Evolutionary conservation across 2,797 vertebrate genomes (phyloP).

Genomic region (Channa striata): DNA sequence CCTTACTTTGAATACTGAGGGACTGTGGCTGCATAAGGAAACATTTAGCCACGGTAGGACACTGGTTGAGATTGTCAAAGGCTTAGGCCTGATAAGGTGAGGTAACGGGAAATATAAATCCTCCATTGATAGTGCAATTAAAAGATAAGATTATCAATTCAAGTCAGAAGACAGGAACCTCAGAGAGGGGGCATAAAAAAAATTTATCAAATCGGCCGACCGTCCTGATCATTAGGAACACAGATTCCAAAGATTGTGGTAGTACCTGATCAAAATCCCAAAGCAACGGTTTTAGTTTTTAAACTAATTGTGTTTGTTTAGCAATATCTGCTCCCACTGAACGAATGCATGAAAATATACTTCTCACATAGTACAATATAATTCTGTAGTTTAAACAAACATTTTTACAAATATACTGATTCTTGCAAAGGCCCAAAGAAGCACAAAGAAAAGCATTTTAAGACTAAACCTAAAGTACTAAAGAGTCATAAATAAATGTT

Average conservation of each 20-base stretch:
- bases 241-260: constrained; percentile 32
- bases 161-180: constrained; percentile 65
- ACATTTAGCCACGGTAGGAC: constrained; percentile 58
- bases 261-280: constrained; percentile 30
- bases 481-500: constrained; percentile 75
- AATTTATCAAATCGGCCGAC: constrained; percentile 35
- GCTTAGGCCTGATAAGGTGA: constrained; percentile 68
- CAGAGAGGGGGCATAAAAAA: constrained; percentile 9
- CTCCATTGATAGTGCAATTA: constrained; percentile 81
- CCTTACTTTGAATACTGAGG: constrained; percentile 58
- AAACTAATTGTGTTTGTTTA: constrained; percentile 32
- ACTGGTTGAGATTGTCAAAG: constrained; percentile 76
- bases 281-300: constrained; percentile 28
- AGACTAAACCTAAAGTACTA: constrained; percentile 38
- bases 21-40: constrained; percentile 49
- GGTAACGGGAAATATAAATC: constrained; percentile 71
- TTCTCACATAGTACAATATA: constrained; percentile 36
- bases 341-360: constrained; percentile 29
- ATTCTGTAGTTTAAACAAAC: constrained; percentile 55
- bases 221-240: constrained; percentile 37
- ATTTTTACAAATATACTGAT: constrained; percentile 38
- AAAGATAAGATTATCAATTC: constrained; percentile 69
- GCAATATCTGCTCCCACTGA: constrained; percentile 28
- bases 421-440: constrained; percentile 40
- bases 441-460: constrained; percentile 49